Percentiles rank a stretch among this genome's conserved stretches.
phyloP scores from a whole-genome alignment of 2,888 invertebrate genomes.

The Epirrita christyi region DNA sequence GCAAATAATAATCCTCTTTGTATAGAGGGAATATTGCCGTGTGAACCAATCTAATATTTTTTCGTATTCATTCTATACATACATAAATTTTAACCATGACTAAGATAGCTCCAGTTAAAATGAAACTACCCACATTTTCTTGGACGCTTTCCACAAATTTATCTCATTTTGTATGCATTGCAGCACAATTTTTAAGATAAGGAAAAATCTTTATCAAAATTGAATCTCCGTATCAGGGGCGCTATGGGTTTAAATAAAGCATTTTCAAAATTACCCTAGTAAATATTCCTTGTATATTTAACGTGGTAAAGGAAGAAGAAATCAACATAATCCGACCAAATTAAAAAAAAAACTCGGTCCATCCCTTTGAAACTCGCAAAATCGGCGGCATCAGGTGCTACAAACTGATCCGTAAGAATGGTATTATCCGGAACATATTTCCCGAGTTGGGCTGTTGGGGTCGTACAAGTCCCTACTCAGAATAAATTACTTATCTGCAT shows the following conservation, averaged over 20 bases:
- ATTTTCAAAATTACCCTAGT: conserved; percentile 16
- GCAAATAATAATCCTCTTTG: too few species aligned
- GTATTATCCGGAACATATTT: conserved; percentile 78
- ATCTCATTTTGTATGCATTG: conserved; percentile 32
- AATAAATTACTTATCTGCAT: conserved; percentile 73
- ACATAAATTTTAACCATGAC: conserved; percentile 9
- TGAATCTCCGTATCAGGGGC: conserved; percentile 21
- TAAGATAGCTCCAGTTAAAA: conserved; percentile 14
- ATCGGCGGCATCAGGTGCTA: conserved; percentile 76
- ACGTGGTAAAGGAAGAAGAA: conserved; percentile 10
- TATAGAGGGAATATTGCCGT: too few species aligned
- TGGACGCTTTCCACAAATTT: conserved; percentile 29
- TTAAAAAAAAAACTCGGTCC: conserved; percentile 57
- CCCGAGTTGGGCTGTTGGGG: conserved; percentile 54
- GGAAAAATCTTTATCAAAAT: conserved; percentile 30
- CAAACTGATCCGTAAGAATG: conserved; percentile 72
- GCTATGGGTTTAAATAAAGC: conserved; percentile 19
- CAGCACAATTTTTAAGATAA: conserved; percentile 25
- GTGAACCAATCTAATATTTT: neutral
- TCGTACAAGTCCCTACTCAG: conserved; percentile 68
- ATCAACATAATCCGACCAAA: conserved; percentile 44
- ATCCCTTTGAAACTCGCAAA: conserved; percentile 53
- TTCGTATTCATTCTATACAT: conserved; percentile 2
- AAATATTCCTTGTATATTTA: conserved; percentile 33
- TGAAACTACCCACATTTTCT: conserved; percentile 21